phyloP scores from a whole-genome alignment of 2,888 invertebrate genomes.

The Nematopogon swammerdamellus region DNA sequence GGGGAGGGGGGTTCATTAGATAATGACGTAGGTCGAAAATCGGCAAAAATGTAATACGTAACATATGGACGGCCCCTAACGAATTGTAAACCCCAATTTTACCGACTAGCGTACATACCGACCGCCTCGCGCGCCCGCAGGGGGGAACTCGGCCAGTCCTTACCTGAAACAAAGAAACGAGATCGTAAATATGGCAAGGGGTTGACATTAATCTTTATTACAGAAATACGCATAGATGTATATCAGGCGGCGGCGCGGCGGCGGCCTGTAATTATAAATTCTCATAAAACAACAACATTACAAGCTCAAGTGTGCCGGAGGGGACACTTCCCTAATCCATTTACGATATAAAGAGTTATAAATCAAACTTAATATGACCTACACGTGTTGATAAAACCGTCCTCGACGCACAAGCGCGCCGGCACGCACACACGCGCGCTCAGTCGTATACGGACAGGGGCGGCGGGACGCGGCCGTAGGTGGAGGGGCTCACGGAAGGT shows the following conservation, averaged over 20 bases:
- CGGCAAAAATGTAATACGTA: too few relatives aligned
- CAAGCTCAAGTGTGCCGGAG: slow-evolving; percentile 21
- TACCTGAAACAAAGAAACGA: slow-evolving; percentile 31
- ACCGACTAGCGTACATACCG: too few relatives aligned
- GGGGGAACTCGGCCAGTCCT: too few relatives aligned
- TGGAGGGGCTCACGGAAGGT: slow-evolving; percentile 33
- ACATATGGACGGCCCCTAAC: too few relatives aligned
- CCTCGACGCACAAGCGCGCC: slow-evolving; percentile 4
- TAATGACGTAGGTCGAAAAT: too few relatives aligned
- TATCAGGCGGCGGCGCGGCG: slow-evolving; percentile 13
- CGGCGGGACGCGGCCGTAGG: not conserved
- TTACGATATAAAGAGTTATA: slow-evolving; percentile 55
- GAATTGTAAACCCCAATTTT: too few relatives aligned
- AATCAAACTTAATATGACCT: slow-evolving; percentile 54
- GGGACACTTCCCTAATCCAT: slow-evolving; percentile 48
- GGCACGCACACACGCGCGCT: not conserved
- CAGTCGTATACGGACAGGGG: too few relatives aligned
- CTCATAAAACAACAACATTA: slow-evolving; percentile 31
- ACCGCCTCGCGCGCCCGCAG: too few relatives aligned
- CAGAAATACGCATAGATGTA: slow-evolving; percentile 10
- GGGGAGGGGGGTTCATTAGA: too few relatives aligned
- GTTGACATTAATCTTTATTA: slow-evolving; percentile 5
- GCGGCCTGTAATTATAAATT: slow-evolving; percentile 27
- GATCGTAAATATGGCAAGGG: not conserved
- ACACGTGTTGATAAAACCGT: slow-evolving; percentile 46